Conservation (phyloP, 2,113 vertebrate genomes). For the Jaculus jaculus region DNA sequence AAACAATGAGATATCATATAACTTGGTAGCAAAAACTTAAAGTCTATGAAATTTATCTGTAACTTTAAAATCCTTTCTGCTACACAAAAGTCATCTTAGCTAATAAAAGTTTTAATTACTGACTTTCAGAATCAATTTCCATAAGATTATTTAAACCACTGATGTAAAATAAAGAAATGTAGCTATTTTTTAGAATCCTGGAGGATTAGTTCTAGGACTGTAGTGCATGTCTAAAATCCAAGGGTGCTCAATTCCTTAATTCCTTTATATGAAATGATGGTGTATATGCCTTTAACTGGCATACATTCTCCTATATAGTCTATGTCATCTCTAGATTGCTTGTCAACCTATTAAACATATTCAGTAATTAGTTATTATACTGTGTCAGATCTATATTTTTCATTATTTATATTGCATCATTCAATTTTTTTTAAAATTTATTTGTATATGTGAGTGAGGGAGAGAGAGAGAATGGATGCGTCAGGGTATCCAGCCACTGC, state of each 20-base stretch:
- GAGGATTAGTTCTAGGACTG: not conserved
- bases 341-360: not conserved
- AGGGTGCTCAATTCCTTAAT: accelerated
- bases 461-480: too few relatives aligned
- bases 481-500: too few relatives aligned
- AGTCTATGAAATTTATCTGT: not conserved
- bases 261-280: not conserved
- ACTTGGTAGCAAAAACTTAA: not conserved
- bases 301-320: too few relatives aligned
- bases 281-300: not conserved
- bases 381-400: not conserved
- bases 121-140: not conserved
- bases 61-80: not conserved
- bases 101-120: not conserved
- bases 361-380: not conserved
- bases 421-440: too few relatives aligned
- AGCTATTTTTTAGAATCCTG: accelerated
- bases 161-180: not conserved
- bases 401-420: not conserved
- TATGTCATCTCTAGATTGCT: not conserved
- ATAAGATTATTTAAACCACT: not conserved
- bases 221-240: not conserved
- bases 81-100: not conserved
- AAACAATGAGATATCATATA: not conserved
- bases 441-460: too few relatives aligned